Evolutionary conservation across 1,140 invertebrate genomes (phyloP).

Genomic region (Euschistus heros): DNA sequence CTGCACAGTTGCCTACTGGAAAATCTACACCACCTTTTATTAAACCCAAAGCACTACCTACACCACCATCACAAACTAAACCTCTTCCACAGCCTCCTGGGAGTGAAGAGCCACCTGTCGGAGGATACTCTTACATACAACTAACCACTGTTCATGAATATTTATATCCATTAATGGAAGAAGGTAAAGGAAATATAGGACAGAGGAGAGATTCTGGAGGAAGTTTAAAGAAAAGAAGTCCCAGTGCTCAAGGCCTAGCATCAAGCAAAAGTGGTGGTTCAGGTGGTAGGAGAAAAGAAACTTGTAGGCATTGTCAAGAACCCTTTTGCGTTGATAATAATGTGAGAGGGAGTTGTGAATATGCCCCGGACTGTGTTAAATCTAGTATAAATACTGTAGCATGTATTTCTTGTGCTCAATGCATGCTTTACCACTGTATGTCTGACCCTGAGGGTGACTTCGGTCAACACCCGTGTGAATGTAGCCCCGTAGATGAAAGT

Average conservation of each 20-base stretch:
- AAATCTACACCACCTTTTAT: not conserved
- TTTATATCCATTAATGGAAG: conserved; percentile 65
- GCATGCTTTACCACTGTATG: conserved; percentile 88
- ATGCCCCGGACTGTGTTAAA: conserved; percentile 73
- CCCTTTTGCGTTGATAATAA: conserved; percentile 69
- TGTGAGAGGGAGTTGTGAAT: conserved; percentile 69
- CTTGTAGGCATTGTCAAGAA: conserved; percentile 56
- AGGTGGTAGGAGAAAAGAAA: conserved; percentile 32
- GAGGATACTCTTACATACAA: conserved; percentile 75
- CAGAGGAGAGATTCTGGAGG: conserved; percentile 2
- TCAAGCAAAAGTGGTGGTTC: conserved; percentile 26
- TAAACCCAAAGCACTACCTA: not conserved
- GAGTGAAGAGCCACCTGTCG: conserved; percentile 4
- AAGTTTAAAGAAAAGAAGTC: conserved; percentile 48
- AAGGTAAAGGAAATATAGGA: conserved; percentile 36
- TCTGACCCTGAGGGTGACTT: conserved; percentile 74
- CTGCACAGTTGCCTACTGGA: conserved; percentile 27
- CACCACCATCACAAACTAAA: conserved; percentile 1
- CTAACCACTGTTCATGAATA: conserved; percentile 72
- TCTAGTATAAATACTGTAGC: conserved; percentile 69
- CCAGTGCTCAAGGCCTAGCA: conserved; percentile 35
- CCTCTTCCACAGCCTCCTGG: conserved; percentile 9
- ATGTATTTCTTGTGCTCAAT: conserved; percentile 74
- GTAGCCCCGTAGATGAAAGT: conserved; percentile 45
- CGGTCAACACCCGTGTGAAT: conserved; percentile 67